Evolutionary conservation across 1,140 invertebrate species (phyloP), one percentile per base, ranked within the genome.

Genomic region (Lutraria rhynchaena): DNA sequence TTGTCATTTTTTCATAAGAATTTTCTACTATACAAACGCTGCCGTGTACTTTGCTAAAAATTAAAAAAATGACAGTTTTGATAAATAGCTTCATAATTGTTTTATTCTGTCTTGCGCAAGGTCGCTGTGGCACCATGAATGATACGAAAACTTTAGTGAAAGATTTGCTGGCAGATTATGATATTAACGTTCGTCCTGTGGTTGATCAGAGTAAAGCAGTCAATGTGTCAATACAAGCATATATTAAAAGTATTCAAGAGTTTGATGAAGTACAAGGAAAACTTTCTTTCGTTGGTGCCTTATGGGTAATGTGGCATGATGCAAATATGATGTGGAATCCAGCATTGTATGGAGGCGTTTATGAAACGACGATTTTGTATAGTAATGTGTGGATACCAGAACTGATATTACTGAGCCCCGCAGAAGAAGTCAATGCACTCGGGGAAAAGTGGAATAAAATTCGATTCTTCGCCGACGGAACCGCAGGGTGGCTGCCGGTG

Each of bases 231-330:
- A 29, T 53, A 3, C 57, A n/a, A 9, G 17, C 53, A 3, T 77
- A 51, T 35, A 33, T 65, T 0, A 63, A 65, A 31, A 53, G 31
- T 65, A 77, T 77, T 37, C 51, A 77, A 44, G 60, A 65, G 11
- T 77, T 77, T 22, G 74, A 77, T 24, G 74, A 77, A 77, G 74
- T 77, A 1, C 24, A 77, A 41, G 74, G 33, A 9, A 77, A 55
- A 22, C 31, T 77, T 33, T 63, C 60, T 7, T 65, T 63, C 33
- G 44, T 35, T 19, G 60, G 41, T 60, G 74, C 58, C 1, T 24
- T 77, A 19, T 3, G 7, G 1, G n/a, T 74, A n/a, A 58, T 29
- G 19, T 77, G 74, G 74, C 31, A 31, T 15, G 74, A 77, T 22
- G 46, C 15, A 0, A 65, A 33, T 15, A 77, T 65, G 60, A 24